Conservation (phyloP, 1,140 invertebrate species). For the Tetramorium parvispinum region DNA sequence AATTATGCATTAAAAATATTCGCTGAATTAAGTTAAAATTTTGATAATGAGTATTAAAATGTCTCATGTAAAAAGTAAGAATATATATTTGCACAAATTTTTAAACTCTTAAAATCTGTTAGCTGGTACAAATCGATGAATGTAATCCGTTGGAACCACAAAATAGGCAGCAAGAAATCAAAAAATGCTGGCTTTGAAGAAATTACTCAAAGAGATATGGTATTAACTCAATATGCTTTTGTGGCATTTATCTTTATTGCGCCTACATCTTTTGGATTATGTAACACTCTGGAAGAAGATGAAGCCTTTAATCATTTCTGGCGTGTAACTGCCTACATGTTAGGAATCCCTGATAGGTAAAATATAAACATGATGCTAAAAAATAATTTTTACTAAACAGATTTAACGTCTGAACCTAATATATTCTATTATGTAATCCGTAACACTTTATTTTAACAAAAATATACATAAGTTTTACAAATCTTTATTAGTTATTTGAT, state of each 20-base stretch:
- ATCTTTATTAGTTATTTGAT: neutral
- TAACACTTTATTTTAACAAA: neutral
- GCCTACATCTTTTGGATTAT: constrained; percentile 88
- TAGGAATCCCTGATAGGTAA: constrained; percentile 92
- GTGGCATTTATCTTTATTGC: constrained; percentile 89
- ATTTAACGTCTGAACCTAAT: neutral
- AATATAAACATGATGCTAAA: neutral
- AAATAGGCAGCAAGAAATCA: constrained; percentile 82
- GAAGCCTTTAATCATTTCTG: constrained; percentile 92
- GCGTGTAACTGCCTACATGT: constrained; percentile 90
- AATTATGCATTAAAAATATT: neutral
- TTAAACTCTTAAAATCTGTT: neutral
- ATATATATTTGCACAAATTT: neutral
- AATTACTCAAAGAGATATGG: constrained; percentile 90
- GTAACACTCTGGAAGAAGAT: constrained; percentile 83
- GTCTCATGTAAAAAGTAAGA: neutral
- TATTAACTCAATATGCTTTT: constrained; percentile 93
- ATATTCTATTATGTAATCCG: neutral
- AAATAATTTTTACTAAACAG: neutral
- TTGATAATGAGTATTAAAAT: neutral
- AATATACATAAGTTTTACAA: neutral
- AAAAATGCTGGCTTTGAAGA: constrained; percentile 79
- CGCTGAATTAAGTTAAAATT: neutral
- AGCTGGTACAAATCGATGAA: constrained; percentile 86
- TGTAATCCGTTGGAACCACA: constrained; percentile 88